phyloP scores from a whole-genome alignment of 2,113 vertebrate genomes.

The Halichoeres trimaculatus region DNA sequence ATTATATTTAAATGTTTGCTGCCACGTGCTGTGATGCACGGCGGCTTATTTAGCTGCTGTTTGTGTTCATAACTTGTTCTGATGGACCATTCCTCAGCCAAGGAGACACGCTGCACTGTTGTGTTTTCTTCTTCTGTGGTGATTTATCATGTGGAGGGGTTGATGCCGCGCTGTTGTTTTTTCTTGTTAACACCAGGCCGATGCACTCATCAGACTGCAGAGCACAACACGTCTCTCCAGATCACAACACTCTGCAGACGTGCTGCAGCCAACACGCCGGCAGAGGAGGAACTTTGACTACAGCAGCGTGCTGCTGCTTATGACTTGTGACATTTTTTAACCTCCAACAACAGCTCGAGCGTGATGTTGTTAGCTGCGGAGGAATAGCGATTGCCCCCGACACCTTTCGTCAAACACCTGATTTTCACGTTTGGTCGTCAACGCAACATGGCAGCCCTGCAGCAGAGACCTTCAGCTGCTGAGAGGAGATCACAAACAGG shows the following conservation, averaged over 20 bases:
- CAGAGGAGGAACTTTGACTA: constrained; percentile 11
- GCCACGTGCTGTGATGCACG: constrained; percentile 30
- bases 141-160: constrained; percentile 44
- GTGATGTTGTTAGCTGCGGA: constrained; percentile 12
- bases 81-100: constrained; percentile 47
- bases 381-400: constrained; percentile 29
- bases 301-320: constrained; percentile 13
- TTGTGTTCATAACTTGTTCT: constrained; percentile 43
- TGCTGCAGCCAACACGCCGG: constrained; percentile 4
- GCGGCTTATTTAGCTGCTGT: constrained; percentile 24
- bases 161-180: constrained; percentile 26
- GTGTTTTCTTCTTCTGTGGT: constrained; percentile 30
- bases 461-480: constrained; percentile 35
- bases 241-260: constrained; percentile 32
- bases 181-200: constrained; percentile 30
- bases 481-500: constrained; percentile 49
- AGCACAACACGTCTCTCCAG: constrained; percentile 5
- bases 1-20: constrained; percentile 19
- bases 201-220: background rate
- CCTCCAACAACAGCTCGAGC: constrained; percentile 14
- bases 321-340: constrained; percentile 22
- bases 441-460: constrained; percentile 28
- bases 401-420: constrained; percentile 22
- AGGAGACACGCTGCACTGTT: constrained; percentile 41
- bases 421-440: constrained; percentile 33